Evolutionary conservation across 2,113 vertebrate genomes (phyloP).

Genomic region (Anser brachyrhynchus): DNA sequence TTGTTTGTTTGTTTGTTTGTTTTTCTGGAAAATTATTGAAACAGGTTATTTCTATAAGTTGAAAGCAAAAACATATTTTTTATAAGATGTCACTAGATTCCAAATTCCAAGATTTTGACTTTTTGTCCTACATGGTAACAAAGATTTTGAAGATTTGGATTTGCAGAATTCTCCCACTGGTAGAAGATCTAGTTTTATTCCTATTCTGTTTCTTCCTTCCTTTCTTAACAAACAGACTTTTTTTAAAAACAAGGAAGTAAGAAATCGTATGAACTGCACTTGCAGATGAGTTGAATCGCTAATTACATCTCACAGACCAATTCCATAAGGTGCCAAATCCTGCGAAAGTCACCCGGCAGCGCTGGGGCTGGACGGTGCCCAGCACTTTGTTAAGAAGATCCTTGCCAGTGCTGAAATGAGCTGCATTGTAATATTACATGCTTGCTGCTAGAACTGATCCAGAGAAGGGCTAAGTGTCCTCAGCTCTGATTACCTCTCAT

Average conservation of each 20-base stretch:
- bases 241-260: neutral
- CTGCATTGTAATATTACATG: neutral
- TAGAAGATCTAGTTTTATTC: neutral
- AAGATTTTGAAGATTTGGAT: neutral
- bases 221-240: neutral
- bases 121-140: neutral
- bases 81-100: neutral
- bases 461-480: neutral
- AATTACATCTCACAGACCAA: neutral
- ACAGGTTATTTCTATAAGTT: accelerated
- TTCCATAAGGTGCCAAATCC: neutral
- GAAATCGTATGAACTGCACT: neutral
- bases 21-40: neutral
- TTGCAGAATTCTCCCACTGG: neutral
- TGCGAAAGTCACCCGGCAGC: neutral
- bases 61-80: neutral
- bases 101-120: neutral
- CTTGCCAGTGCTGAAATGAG: neutral
- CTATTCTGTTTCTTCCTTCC: neutral
- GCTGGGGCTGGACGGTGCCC: neutral
- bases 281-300: neutral
- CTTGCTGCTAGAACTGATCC: neutral
- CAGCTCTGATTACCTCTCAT: neutral
- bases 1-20: too few relatives aligned
- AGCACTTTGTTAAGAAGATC: neutral